Percentiles rank a stretch among this genome's conserved stretches.
phyloP scores from a whole-genome alignment of 2,888 invertebrate species.

The Tiliacea aurago region DNA sequence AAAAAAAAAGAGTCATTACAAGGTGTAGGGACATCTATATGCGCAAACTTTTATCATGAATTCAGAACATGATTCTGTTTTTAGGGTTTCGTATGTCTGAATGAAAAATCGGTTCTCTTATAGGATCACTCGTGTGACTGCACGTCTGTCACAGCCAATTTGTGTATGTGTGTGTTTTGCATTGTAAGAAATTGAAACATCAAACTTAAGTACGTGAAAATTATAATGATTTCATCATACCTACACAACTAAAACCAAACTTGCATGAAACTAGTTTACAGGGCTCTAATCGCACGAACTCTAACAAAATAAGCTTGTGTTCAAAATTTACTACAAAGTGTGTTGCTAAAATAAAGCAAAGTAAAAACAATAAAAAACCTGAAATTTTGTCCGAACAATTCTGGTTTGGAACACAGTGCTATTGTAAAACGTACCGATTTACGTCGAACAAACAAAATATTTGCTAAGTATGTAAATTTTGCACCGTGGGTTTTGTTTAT shows the following conservation, averaged over 20 bases:
- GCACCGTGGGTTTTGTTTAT: conserved; percentile 14
- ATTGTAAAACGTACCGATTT: conserved; percentile 44
- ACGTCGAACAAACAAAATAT: conserved; percentile 42
- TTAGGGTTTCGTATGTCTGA: no score
- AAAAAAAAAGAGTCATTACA: no score
- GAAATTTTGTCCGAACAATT: conserved; percentile 18
- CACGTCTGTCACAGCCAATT: no score
- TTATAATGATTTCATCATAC: neutral
- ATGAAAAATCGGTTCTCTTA: no score
- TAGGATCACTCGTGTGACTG: no score
- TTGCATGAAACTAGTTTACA: neutral
- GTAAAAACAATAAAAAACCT: conserved; percentile 7
- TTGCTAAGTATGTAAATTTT: conserved; percentile 44
- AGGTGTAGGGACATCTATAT: no score
- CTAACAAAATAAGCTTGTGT: neutral
- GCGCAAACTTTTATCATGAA: no score
- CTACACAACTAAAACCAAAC: neutral
- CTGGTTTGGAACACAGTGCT: conserved; percentile 22
- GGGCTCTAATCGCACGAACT: neutral
- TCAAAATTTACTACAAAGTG: neutral
- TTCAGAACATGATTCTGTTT: no score
- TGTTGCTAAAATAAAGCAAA: conserved; percentile 7
- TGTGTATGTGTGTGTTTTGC: neutral
- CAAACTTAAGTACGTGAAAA: neutral
- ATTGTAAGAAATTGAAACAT: neutral